phyloP scores from a whole-genome alignment of 2,888 invertebrate genomes.

The Tanaodytes sp. region DNA sequence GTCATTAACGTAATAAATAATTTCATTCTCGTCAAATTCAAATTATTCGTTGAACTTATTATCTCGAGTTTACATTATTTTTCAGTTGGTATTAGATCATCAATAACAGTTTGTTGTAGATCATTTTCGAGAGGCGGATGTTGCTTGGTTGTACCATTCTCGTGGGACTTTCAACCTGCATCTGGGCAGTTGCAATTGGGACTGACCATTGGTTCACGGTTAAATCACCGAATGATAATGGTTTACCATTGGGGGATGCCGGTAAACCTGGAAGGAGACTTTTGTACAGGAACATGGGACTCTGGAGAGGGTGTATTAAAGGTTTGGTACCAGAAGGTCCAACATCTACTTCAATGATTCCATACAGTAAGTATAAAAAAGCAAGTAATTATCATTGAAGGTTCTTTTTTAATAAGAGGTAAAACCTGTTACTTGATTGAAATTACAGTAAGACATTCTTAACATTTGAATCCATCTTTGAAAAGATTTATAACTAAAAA shows the following conservation, averaged over 20 bases:
- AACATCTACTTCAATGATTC: conserved; percentile 22
- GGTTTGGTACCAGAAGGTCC: conserved; percentile 27
- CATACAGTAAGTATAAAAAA: conserved; percentile 39
- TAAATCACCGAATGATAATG: conserved; percentile 64
- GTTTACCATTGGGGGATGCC: conserved; percentile 60
- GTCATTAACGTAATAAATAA: too few relatives aligned
- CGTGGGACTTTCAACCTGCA: conserved; percentile 78
- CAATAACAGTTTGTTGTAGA: conserved; percentile 55
- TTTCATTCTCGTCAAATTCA: too few relatives aligned
- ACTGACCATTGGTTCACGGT: conserved; percentile 84
- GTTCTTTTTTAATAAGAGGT: too few relatives aligned
- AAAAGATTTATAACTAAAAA: too few relatives aligned
- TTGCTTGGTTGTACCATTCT: conserved; percentile 81
- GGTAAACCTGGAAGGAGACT: conserved; percentile 68
- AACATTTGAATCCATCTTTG: too few relatives aligned
- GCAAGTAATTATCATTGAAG: too few relatives aligned
- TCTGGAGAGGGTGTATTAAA: conserved; percentile 79
- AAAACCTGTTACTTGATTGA: too few relatives aligned
- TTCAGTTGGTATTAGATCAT: too few relatives aligned
- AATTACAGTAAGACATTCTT: too few relatives aligned
- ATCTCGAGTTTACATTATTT: too few relatives aligned
- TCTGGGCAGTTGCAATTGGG: conserved; percentile 84
- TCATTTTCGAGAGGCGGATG: conserved; percentile 82
- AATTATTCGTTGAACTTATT: too few relatives aligned
- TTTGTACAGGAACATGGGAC: conserved; percentile 80